Percentiles rank a stretch among this genome's conserved stretches.
Conservation (phyloP, 1,140 invertebrate genomes). For the Trypoxylus dichotomus region DNA sequence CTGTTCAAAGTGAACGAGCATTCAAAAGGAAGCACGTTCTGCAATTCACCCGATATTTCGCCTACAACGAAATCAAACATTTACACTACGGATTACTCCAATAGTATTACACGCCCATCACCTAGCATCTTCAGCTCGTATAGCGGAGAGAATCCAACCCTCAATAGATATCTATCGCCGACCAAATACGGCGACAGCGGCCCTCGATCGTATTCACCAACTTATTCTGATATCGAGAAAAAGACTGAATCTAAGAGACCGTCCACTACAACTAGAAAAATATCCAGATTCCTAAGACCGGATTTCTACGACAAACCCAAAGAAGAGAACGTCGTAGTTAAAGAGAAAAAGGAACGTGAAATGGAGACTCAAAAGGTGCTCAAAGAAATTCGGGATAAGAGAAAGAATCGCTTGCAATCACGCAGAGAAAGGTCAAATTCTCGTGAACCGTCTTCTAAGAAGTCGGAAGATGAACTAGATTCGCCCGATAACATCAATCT, state of each 20-base stretch:
- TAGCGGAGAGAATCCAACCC: conserved; percentile 6
- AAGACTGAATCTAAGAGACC: conserved; percentile 44
- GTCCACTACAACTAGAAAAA: conserved; percentile 51
- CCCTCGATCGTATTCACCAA: conserved; percentile 31
- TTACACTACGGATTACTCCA: neutral
- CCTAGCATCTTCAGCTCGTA: conserved; percentile 28
- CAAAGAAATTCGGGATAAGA: conserved; percentile 65
- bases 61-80: neutral
- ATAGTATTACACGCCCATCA: conserved; percentile 34
- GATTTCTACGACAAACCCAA: conserved; percentile 74
- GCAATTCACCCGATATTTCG: neutral
- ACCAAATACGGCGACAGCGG: conserved; percentile 35
- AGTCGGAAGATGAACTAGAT: conserved; percentile 27
- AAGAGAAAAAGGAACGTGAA: conserved; percentile 69
- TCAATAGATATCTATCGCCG: conserved; percentile 36
- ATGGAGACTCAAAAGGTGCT: conserved; percentile 65
- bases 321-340: conserved; percentile 69
- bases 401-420: conserved; percentile 52
- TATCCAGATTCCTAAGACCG: conserved; percentile 73
- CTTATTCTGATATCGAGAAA: conserved; percentile 21
- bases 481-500: neutral
- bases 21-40: neutral
- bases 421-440: conserved; percentile 40
- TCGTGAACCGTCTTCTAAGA: conserved; percentile 32
- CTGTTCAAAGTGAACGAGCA: neutral